Conservation (phyloP, 2,113 vertebrate species). For the Lutjanus erythropterus region DNA sequence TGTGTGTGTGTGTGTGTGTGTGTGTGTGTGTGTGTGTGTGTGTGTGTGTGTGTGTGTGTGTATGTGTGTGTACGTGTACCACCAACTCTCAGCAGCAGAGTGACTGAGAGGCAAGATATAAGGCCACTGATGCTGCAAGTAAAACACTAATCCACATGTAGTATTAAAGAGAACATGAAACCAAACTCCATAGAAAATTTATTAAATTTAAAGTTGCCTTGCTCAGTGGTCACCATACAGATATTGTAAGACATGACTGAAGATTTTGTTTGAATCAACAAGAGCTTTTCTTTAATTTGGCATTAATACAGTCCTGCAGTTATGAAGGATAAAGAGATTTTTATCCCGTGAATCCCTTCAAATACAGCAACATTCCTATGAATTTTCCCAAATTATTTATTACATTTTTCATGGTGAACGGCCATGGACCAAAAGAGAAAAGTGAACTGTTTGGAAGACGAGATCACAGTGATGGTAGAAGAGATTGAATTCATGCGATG, state of each 20-base stretch:
- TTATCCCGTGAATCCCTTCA: not conserved
- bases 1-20: constrained; percentile 23
- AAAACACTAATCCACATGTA: not conserved
- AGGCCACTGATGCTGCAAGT: not conserved
- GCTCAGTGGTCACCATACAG: not conserved
- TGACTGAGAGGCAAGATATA: not conserved
- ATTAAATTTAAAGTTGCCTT: not conserved
- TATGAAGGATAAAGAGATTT: not conserved
- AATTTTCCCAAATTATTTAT: no score
- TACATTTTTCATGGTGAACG: no score
- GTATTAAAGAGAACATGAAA: not conserved
- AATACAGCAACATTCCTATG: not conserved
- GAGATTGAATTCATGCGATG: no score
- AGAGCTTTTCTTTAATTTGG: not conserved
- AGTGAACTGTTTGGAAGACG: no score
- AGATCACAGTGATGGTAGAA: no score
- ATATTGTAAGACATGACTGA: not conserved
- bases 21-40: constrained; percentile 19
- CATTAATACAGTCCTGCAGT: no score
- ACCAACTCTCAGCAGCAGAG: not conserved
- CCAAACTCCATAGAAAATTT: not conserved
- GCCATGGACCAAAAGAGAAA: no score
- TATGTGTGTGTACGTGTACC: no score
- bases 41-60: constrained; percentile 20
- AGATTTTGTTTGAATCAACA: not conserved